Evolutionary conservation across 2,113 vertebrate species (phyloP).

Genomic region (Dasyornis broadbenti): DNA sequence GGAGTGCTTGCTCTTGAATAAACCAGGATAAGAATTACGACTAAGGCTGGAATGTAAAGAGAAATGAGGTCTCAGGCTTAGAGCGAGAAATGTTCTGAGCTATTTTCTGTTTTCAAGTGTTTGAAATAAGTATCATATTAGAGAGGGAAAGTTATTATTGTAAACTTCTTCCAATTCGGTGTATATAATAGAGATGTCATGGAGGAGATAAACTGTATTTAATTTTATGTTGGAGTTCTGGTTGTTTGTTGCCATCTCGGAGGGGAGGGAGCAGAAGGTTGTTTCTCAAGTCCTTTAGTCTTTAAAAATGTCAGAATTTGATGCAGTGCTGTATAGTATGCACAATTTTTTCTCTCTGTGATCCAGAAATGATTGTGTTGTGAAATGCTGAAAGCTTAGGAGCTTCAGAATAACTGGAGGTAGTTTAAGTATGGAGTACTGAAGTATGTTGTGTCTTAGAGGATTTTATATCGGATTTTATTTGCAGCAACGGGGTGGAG

Average conservation of each 20-base stretch:
- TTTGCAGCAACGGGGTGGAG: not conserved
- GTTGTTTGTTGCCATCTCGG: not conserved
- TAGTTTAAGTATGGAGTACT: not conserved
- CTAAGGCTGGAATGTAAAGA: not conserved
- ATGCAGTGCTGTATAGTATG: not conserved
- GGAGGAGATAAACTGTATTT: conserved; percentile 13
- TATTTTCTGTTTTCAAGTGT: not conserved
- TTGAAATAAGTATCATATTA: not conserved
- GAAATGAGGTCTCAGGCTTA: not conserved
- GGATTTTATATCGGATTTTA: not conserved
- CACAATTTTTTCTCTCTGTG: not conserved
- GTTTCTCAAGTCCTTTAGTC: not conserved
- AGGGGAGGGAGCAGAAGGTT: not conserved
- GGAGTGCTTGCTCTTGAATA: conserved; percentile 23
- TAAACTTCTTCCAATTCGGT: not conserved
- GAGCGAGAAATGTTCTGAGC: conserved; percentile 16
- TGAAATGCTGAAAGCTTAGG: not conserved
- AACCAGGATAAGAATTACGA: not conserved
- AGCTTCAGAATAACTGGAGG: not conserved
- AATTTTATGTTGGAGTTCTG: not conserved
- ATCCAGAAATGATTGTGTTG: not conserved
- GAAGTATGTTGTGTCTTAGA: not conserved
- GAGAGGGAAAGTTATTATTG: not conserved
- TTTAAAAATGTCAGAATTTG: not conserved
- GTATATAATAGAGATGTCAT: not conserved